phyloP scores from a whole-genome alignment of 2,888 invertebrate species.

The Pachycephus smyrnensis region DNA sequence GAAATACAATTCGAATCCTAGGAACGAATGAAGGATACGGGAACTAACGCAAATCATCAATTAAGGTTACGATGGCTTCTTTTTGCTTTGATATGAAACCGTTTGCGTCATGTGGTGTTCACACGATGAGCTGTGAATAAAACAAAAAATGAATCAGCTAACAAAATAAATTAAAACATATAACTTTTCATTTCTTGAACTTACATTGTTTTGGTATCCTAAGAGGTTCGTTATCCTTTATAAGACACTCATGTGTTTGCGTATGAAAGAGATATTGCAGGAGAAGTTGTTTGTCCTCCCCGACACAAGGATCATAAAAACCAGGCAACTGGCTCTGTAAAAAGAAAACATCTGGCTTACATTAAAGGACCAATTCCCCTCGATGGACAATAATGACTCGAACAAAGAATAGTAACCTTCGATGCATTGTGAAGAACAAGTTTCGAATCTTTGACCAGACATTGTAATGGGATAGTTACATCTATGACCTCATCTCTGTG shows the following conservation, averaged over 20 bases:
- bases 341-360: conserved; percentile 25
- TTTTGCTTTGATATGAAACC: conserved; percentile 26
- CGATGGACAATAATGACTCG: neutral
- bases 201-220: conserved; percentile 82
- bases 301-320: conserved; percentile 95
- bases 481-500: conserved; percentile 78
- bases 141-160: neutral
- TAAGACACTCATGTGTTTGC: conserved; percentile 81
- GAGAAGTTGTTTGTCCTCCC: conserved; percentile 89
- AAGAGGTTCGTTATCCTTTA: conserved; percentile 84
- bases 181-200: conserved; percentile 42
- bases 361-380: neutral
- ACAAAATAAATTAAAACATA: conserved; percentile 36
- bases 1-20: neutral
- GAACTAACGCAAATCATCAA: conserved; percentile 6
- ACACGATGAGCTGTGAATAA: conserved; percentile 62
- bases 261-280: conserved; percentile 89
- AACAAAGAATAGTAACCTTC: conserved; percentile 74
- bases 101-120: conserved; percentile 64
- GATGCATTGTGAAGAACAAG: conserved; percentile 85
- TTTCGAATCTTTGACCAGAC: conserved; percentile 91
- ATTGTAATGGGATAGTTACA: conserved; percentile 95
- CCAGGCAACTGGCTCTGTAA: conserved; percentile 93
- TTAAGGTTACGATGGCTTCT: conserved; percentile 23
- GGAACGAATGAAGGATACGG: neutral